Conservation (phyloP, 2,888 invertebrate species). For the Drosophila lutescens region DNA sequence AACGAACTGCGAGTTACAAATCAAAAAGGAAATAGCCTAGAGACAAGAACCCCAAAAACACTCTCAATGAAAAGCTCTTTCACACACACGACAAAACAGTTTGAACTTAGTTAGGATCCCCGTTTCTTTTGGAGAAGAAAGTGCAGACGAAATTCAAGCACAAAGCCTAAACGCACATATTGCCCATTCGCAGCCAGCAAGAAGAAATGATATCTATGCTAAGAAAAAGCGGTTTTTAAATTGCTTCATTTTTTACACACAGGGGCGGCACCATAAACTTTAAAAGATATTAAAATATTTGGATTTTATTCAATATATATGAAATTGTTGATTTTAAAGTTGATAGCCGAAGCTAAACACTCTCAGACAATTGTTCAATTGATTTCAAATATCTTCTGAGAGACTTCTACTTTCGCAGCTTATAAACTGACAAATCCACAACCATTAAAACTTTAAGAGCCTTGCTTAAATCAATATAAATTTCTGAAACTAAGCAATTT, state of each 20-base stretch:
- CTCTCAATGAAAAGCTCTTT: constrained; percentile 54
- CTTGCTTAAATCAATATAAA: not conserved
- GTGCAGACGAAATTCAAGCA: constrained; percentile 43
- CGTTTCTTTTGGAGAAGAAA: constrained; percentile 7
- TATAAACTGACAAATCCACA: not conserved
- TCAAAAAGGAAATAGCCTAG: constrained; percentile 80
- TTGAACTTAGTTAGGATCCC: constrained; percentile 17
- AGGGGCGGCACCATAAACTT: not conserved
- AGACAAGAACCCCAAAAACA: constrained; percentile 23
- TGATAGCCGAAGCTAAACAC: no score
- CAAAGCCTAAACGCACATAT: constrained; percentile 35
- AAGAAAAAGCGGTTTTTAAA: not conserved
- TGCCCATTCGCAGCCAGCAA: constrained; percentile 12
- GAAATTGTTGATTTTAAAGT: not conserved
- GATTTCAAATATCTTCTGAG: not conserved
- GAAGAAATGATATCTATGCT: not conserved
- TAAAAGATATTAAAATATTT: not conserved
- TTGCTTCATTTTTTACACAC: not conserved
- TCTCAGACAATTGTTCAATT: no score
- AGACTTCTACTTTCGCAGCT: not conserved
- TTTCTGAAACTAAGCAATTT: not conserved
- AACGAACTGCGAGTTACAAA: constrained; percentile 82
- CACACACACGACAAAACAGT: constrained; percentile 32
- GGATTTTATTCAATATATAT: no score
- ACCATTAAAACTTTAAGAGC: not conserved